Conservation (phyloP, 2,797 vertebrate species). For the Eleutherodactylus coqui region DNA sequence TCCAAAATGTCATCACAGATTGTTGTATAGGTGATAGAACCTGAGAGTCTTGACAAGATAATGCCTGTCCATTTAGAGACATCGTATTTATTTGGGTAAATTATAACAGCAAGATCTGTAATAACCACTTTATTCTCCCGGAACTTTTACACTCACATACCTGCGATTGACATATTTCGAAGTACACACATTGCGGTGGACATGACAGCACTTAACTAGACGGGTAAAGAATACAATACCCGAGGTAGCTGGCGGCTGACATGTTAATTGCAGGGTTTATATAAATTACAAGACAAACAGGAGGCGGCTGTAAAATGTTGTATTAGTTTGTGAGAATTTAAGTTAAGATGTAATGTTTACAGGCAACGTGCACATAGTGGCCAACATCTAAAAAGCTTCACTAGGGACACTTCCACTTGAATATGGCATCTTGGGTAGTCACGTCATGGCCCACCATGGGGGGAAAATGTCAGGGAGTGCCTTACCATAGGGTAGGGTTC, state of each 20-base stretch:
- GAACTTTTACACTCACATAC: conserved; percentile 56
- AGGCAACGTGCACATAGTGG: background rate
- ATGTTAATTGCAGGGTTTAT: conserved; percentile 50
- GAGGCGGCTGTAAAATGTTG: conserved; percentile 29
- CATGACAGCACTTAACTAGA: conserved; percentile 62
- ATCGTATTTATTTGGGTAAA: conserved; percentile 62
- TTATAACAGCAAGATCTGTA: conserved; percentile 60
- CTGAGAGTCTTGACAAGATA: conserved; percentile 58
- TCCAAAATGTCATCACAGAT: conserved; percentile 54
- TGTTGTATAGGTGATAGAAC: conserved; percentile 60
- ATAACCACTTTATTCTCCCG: conserved; percentile 57
- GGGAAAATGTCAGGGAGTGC: too few species aligned
- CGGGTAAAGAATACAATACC: conserved; percentile 58
- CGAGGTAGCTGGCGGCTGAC: conserved; percentile 39
- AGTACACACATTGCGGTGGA: conserved; percentile 51
- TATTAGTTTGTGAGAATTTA: conserved; percentile 36
- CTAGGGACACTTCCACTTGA: background rate
- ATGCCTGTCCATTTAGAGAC: conserved; percentile 62
- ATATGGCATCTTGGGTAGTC: too few species aligned
- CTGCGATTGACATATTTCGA: conserved; percentile 61
- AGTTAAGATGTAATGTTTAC: conserved; percentile 1
- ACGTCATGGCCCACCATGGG: too few species aligned
- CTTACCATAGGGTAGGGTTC: background rate
- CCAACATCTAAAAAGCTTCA: background rate
- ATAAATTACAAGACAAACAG: conserved; percentile 56